A percentile compares a stretch with the other conserved stretches of the same genome.
phyloP scores from a whole-genome alignment of 2,888 invertebrate species.

The Chymomyza amoena region DNA sequence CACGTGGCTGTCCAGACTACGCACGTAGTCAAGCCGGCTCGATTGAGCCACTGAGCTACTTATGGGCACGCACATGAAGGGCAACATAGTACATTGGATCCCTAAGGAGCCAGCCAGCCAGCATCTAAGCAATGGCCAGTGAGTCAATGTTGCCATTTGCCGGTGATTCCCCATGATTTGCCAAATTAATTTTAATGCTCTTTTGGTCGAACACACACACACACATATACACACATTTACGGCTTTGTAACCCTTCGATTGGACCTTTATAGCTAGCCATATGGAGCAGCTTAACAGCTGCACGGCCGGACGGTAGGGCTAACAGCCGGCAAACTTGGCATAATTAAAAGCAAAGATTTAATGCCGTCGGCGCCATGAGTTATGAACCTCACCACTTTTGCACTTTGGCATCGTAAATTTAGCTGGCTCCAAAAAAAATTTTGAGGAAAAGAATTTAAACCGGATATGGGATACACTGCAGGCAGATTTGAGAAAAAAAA shows the following conservation, averaged over 20 bases:
- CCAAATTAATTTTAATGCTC: conserved; percentile 52
- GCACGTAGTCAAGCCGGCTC: neutral
- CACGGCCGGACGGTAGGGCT: neutral
- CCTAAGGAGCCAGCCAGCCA: neutral
- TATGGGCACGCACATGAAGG: neutral
- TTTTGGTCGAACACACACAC: neutral
- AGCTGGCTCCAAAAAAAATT: neutral
- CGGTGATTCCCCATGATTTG: conserved; percentile 46
- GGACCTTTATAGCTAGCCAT: neutral
- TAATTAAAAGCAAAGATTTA: conserved; percentile 42
- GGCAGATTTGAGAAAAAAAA: no score
- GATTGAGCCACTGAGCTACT: neutral
- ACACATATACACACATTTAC: neutral
- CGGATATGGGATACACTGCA: no score
- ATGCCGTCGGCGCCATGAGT: conserved; percentile 19
- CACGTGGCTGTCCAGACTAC: neutral
- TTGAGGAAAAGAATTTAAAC: neutral
- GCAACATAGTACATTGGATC: neutral
- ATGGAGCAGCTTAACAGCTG: neutral
- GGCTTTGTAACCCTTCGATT: neutral
- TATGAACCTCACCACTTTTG: conserved; percentile 18
- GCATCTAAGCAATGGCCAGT: neutral
- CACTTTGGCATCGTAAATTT: conserved; percentile 6
- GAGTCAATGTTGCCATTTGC: conserved; percentile 6
- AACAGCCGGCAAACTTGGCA: conserved; percentile 17